A percentile compares a stretch with the other conserved stretches of the same genome.
These are phyloP conservation scores for Ursus arctos DNA, from an alignment of 2,113 vertebrate genomes.

Conservation along the genomic window DNA sequence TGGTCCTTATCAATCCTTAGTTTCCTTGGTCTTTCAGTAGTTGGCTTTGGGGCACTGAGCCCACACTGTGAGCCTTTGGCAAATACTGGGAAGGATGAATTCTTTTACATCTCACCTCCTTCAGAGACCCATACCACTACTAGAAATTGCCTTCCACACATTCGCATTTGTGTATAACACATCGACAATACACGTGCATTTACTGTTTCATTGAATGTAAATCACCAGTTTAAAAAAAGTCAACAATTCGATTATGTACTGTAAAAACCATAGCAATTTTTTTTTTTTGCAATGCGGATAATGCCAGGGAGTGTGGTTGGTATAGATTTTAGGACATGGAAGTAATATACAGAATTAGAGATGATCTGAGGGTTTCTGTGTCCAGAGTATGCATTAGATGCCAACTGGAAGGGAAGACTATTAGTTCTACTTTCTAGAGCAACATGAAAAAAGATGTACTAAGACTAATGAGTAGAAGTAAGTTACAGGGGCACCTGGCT, in stretches of 20 bases:
- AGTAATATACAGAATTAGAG: not conserved
- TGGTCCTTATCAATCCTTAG: not conserved
- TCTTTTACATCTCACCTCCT: not conserved
- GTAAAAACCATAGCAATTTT: not conserved
- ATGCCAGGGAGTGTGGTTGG: not conserved
- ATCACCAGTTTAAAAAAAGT: not conserved
- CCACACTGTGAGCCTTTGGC: not conserved
- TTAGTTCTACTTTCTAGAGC: not conserved
- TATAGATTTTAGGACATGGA: not conserved
- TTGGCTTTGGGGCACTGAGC: not conserved
- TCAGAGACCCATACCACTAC: not conserved
- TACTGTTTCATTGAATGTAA: not conserved
- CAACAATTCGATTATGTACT: not conserved
- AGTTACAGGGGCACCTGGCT: not conserved
- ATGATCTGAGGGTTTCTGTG: not conserved
- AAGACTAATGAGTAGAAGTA: not conserved
- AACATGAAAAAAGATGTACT: not conserved
- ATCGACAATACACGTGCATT: not conserved
- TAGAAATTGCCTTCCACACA: not conserved
- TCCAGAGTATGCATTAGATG: not conserved
- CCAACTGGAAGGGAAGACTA: not conserved
- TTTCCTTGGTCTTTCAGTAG: not conserved
- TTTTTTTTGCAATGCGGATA: too few relatives aligned
- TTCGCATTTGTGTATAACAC: not conserved
- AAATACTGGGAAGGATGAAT: not conserved